Evolutionary conservation across 2,888 invertebrate genomes (phyloP).

Genomic region (Drosophila tanythrix): DNA sequence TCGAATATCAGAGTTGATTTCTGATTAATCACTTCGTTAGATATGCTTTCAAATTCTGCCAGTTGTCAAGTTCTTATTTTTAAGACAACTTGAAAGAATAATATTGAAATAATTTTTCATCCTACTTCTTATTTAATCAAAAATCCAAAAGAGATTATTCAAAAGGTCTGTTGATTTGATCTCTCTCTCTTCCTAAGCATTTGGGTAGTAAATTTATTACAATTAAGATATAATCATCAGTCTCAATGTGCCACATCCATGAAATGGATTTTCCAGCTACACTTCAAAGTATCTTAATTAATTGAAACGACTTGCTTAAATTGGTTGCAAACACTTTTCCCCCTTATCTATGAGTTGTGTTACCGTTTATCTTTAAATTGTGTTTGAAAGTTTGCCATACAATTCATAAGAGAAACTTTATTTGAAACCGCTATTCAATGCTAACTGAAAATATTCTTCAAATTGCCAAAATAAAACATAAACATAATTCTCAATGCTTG

Average conservation of each 20-base stretch:
- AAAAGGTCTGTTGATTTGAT: not conserved
- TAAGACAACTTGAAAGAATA: not conserved
- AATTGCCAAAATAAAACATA: constrained; percentile 8
- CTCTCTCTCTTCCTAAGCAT: not conserved
- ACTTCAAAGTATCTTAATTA: constrained; percentile 21
- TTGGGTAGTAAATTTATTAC: not conserved
- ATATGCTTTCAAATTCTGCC: not conserved
- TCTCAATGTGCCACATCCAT: constrained; percentile 1
- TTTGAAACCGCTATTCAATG: constrained; percentile 14
- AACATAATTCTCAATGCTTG: constrained; percentile 20
- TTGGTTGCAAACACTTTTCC: constrained; percentile 16
- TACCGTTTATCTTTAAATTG: constrained; percentile 11
- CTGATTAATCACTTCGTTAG: not conserved
- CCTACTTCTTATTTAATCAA: not conserved
- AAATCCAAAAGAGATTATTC: not conserved
- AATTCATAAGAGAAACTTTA: constrained; percentile 16
- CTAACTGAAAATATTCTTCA: not conserved
- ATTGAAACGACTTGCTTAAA: constrained; percentile 10
- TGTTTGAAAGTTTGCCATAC: constrained; percentile 20
- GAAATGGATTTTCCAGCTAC: constrained; percentile 8
- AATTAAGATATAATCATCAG: not conserved
- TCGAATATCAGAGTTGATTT: not conserved
- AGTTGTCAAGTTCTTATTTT: not conserved
- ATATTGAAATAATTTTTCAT: not conserved
- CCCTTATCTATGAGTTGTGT: constrained; percentile 9